Evolutionary conservation across 2,113 vertebrate species (phyloP), one percentile per base, ranked within the genome.

Genomic region (Sturnira hondurensis): DNA sequence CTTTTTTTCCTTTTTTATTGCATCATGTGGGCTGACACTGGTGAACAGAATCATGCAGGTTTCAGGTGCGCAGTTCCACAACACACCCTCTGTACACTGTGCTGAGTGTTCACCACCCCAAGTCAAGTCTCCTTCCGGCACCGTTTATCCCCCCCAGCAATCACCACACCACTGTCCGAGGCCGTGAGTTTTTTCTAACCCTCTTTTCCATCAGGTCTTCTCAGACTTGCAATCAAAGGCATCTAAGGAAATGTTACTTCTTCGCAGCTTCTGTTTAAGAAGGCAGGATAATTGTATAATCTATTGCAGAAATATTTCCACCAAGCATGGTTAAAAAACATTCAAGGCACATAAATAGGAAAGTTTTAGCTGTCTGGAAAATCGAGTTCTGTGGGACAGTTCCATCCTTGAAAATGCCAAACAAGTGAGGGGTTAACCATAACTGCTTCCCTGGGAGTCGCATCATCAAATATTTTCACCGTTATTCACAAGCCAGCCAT

Each of bases 351-450:
- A 96, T 91, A 94, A 89, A 85, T 84, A 95, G 97, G 97, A 97
- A 97, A 97, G 89, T 97, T 89, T 96, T 88, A 96, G 95, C n/a
- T 89, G 94, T 95, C 95, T 95, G 97, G 97, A 97, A 97, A 97
- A 96, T 86, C 93, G 80, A 97, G 95, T 94, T 96, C 78, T 96
- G 95, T 94, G 93, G 95, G 94, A 87, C 56, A 94, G 96, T 96
- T 86, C 91, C 92, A 76, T 70, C 94, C 68, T 80, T 94, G 93
- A 77, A 97, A 96, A 97, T 96, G 86, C 94, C 97, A 96, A 95
- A 97, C 97, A 97, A 97, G 96, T 93, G 96, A 97, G 97, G 97
- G 97, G 97, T 95, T 97, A 97, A 97, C 97, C 97, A 97, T 96
- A 97, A 97, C 93, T 94, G 95, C 95, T 96, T 97, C 93, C 70